phyloP scores from a whole-genome alignment of 2,888 invertebrate genomes.

The Rhamnusium bicolor region DNA sequence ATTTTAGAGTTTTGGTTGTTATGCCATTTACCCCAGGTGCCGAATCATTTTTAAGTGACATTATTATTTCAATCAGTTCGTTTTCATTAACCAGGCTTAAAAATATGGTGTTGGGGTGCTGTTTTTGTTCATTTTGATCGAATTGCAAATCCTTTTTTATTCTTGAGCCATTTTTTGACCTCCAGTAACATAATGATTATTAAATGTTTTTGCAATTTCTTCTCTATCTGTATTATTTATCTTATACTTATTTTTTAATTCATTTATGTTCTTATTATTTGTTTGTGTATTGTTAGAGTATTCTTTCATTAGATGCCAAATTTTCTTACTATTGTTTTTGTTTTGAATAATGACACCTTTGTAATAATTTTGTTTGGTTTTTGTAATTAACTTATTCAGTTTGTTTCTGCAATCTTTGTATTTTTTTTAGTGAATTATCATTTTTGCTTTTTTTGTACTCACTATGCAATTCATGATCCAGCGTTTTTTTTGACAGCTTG shows the following conservation, averaged over 20 bases:
- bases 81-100: too few relatives aligned
- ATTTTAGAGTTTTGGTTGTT: not conserved
- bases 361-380: conserved; percentile 18
- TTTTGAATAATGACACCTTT: conserved; percentile 2
- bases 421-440: not conserved
- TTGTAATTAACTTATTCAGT: conserved; percentile 4
- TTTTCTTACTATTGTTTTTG: conserved; percentile 1
- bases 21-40: not conserved
- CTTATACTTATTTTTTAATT: not conserved
- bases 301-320: not conserved
- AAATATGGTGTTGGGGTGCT: not conserved
- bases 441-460: not conserved
- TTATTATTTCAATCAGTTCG: not conserved
- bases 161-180: not conserved
- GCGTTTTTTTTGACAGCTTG: not conserved
- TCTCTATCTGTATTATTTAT: not conserved
- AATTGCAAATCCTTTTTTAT: not conserved
- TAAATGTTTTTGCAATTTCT: not conserved
- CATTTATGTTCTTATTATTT: not conserved
- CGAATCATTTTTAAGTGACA: too few relatives aligned
- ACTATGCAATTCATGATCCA: not conserved
- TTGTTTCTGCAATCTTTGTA: conserved; percentile 15
- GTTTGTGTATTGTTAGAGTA: not conserved
- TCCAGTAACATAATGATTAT: not conserved
- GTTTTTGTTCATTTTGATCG: not conserved